Evolutionary conservation across 2,797 vertebrate genomes (phyloP).

Genomic region (Gymnoscopelus braueri): DNA sequence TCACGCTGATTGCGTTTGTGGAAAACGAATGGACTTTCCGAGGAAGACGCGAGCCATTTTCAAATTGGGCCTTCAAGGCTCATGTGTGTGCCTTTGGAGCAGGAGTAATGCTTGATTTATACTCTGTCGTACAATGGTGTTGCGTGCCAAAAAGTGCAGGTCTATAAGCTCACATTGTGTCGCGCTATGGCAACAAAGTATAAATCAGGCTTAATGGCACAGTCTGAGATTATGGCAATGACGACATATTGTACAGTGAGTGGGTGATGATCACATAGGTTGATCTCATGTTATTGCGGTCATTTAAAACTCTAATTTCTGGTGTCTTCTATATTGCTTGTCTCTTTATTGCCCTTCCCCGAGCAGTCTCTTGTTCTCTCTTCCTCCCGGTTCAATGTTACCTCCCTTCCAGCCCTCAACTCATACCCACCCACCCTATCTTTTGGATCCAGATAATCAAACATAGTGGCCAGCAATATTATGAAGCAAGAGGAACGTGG

Average conservation of each 20-base stretch:
- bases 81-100: conserved; percentile 40
- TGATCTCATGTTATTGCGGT: conserved; percentile 33
- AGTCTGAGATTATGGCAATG: conserved; percentile 40
- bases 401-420: not conserved
- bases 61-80: conserved; percentile 61
- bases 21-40: conserved; percentile 64
- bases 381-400: not conserved
- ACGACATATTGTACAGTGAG: conserved; percentile 15
- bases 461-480: conserved; percentile 5
- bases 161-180: no score
- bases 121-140: no score
- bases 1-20: conserved; percentile 64
- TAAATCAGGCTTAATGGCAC: no score
- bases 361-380: conserved; percentile 29
- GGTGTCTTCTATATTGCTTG: conserved; percentile 60
- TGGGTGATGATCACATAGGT: conserved; percentile 42
- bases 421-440: not conserved
- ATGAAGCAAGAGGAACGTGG: not conserved
- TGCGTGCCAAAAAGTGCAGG: no score
- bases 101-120: conserved; percentile 24
- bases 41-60: conserved; percentile 57
- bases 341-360: conserved; percentile 40
- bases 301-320: conserved; percentile 58
- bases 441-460: conserved; percentile 14
- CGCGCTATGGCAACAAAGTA: no score